Percentiles rank a stretch among this genome's conserved stretches.
Conservation (phyloP, 2,797 vertebrate species). For the Rhincodon typus region DNA sequence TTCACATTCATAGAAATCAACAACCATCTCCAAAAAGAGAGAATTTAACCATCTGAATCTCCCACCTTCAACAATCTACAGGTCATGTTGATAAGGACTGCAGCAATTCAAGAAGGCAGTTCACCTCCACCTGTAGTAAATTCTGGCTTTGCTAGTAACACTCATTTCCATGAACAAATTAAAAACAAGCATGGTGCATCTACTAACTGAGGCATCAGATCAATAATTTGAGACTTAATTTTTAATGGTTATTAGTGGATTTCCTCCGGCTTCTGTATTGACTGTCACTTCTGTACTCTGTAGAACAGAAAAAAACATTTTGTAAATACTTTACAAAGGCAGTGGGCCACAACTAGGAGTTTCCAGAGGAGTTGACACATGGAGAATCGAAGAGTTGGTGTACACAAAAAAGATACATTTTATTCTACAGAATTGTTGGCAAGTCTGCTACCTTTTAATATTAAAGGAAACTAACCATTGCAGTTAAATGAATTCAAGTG, state of each 20-base stretch:
- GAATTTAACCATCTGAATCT: neutral
- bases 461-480: neutral
- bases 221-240: neutral
- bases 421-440: neutral
- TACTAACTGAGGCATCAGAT: neutral
- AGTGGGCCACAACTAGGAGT: neutral
- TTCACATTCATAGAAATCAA: neutral
- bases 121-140: neutral
- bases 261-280: neutral
- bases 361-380: neutral
- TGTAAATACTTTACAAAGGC: neutral
- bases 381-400: neutral
- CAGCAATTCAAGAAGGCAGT: neutral
- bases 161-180: neutral
- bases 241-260: neutral
- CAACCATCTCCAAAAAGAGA: neutral
- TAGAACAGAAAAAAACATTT: neutral
- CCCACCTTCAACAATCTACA: neutral
- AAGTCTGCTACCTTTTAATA: neutral
- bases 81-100: neutral
- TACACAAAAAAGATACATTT: conserved; percentile 1
- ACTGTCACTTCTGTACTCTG: neutral
- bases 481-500: neutral
- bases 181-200: neutral
- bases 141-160: neutral